Percentiles rank a stretch among this genome's conserved stretches.
Conservation (phyloP, 2,113 vertebrate species). For the Malurus cyaneus region DNA sequence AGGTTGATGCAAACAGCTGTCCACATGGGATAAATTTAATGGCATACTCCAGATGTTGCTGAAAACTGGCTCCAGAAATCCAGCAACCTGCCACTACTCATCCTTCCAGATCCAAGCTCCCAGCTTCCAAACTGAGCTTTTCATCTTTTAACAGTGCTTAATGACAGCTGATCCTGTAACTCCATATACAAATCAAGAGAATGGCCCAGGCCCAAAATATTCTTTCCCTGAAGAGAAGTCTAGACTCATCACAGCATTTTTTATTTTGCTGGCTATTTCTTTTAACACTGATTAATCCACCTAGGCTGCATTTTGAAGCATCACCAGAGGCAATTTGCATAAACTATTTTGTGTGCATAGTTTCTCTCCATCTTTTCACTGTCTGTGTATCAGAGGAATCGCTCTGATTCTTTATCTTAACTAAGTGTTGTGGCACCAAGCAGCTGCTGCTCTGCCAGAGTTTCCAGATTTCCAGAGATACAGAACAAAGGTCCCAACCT, state of each 20-base stretch:
- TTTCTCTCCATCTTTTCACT: slow-evolving; percentile 23
- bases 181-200: slow-evolving; percentile 11
- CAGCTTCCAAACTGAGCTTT: not conserved
- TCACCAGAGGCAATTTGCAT: slow-evolving; percentile 16
- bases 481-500: not conserved
- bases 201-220: not conserved
- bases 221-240: not conserved
- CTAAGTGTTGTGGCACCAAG: not conserved
- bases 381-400: slow-evolving; percentile 8
- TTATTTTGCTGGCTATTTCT: slow-evolving; percentile 10
- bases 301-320: slow-evolving; percentile 11
- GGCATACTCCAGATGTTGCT: slow-evolving; percentile 58
- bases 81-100: not conserved
- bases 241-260: not conserved
- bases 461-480: not conserved
- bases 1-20: slow-evolving; percentile 62
- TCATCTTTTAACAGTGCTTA: slow-evolving; percentile 28
- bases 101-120: not conserved
- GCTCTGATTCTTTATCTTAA: not conserved
- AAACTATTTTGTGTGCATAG: not conserved
- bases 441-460: not conserved
- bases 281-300: slow-evolving; percentile 24
- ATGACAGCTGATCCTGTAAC: slow-evolving; percentile 30
- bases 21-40: slow-evolving; percentile 53
- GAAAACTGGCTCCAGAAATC: slow-evolving; percentile 47